Conservation (phyloP, 2,113 vertebrate species). For the Scomber colias region DNA sequence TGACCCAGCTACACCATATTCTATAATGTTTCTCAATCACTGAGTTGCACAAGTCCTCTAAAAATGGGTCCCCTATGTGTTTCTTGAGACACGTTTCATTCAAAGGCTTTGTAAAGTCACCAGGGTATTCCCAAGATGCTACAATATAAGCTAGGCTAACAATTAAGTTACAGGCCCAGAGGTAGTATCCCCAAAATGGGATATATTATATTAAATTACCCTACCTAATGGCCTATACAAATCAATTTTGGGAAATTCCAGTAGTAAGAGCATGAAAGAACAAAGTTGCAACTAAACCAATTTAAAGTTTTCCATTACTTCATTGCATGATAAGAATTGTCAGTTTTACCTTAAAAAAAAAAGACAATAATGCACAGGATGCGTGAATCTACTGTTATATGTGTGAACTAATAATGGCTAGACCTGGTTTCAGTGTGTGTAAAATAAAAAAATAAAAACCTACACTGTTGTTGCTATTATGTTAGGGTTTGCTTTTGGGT, state of each 20-base stretch:
- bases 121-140: constrained; percentile 36
- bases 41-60: not conserved
- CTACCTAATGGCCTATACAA: constrained; percentile 25
- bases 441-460: not conserved
- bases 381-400: constrained; percentile 17
- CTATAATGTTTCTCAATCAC: constrained; percentile 27
- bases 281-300: not conserved
- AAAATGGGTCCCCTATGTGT: constrained; percentile 11
- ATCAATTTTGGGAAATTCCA: constrained; percentile 38
- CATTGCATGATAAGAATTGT: not conserved
- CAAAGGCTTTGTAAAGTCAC: constrained; percentile 39
- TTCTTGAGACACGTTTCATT: constrained; percentile 22
- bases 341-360: not conserved
- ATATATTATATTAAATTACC: constrained; percentile 45
- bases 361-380: constrained; percentile 22
- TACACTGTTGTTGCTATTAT: not conserved
- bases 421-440: not conserved
- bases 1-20: constrained; percentile 24
- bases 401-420: not conserved
- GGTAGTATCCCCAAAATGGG: constrained; percentile 20
- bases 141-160: constrained; percentile 36
- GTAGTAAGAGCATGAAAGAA: constrained; percentile 29
- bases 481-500: not conserved
- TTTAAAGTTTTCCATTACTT: not conserved
- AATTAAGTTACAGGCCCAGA: constrained; percentile 24